Conservation (phyloP, 2,888 invertebrate genomes). For the Sericinus montela region DNA sequence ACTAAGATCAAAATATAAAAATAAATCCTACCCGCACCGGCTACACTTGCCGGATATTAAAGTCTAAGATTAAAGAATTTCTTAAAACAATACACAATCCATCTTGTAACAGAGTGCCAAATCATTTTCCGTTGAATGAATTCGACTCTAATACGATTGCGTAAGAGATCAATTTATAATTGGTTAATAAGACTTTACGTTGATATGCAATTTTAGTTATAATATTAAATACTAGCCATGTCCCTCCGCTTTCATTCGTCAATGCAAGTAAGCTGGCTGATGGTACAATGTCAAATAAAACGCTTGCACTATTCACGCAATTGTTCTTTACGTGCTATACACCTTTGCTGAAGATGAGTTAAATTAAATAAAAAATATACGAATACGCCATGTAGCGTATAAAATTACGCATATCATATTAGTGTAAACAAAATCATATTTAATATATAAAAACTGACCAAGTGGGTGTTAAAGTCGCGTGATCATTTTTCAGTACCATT, state of each 20-base stretch:
- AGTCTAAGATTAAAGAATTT: background rate
- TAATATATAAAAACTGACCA: too few species aligned
- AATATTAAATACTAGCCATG: too few species aligned
- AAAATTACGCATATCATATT: too few species aligned
- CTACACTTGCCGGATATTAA: conserved; percentile 12
- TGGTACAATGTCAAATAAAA: conserved; percentile 12
- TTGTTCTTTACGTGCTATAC: background rate
- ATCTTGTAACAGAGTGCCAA: conserved; percentile 14
- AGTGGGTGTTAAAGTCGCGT: too few species aligned
- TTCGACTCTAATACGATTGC: background rate
- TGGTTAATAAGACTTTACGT: background rate
- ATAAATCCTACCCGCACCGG: conserved; percentile 2
- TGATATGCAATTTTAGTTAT: too few species aligned
- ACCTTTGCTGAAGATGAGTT: too few species aligned
- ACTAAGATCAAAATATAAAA: conserved; percentile 8
- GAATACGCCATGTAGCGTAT: too few species aligned
- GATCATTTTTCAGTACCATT: too few species aligned
- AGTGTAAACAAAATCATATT: too few species aligned
- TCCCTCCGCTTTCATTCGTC: too few species aligned
- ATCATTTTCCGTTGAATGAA: background rate
- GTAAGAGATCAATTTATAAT: conserved; percentile 1
- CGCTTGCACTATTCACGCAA: background rate
- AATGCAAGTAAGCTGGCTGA: conserved; percentile 3
- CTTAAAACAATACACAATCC: conserved; percentile 14
- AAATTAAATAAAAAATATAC: too few species aligned